Conservation (phyloP, 2,888 invertebrate species). For the Helleia helle region DNA sequence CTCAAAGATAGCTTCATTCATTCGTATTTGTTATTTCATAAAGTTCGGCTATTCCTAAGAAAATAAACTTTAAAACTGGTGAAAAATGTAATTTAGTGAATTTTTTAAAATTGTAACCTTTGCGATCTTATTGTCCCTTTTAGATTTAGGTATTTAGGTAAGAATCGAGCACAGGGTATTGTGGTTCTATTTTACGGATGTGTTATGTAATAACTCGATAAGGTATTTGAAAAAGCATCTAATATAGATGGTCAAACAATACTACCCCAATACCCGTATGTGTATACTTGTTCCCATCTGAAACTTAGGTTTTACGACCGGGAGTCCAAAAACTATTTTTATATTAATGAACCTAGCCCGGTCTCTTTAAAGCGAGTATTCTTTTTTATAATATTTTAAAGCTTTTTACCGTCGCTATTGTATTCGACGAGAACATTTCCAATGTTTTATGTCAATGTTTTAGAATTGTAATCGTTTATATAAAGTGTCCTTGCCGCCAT, state of each 20-base stretch:
- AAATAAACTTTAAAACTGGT: too few species aligned
- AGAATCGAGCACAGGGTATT: constrained; percentile 71
- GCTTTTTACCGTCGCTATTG: constrained; percentile 5
- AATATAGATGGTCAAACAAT: constrained; percentile 44
- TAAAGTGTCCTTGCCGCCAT: constrained; percentile 9
- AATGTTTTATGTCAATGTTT: constrained; percentile 10
- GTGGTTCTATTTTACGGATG: constrained; percentile 70
- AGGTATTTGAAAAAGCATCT: constrained; percentile 49
- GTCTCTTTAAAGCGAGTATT: neutral
- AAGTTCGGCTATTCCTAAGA: too few species aligned
- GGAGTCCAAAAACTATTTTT: constrained; percentile 12
- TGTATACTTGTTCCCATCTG: constrained; percentile 55
- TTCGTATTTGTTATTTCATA: too few species aligned
- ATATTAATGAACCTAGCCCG: constrained; percentile 20
- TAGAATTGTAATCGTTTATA: constrained; percentile 1
- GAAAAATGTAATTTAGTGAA: too few species aligned
- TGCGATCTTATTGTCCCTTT: constrained; percentile 65
- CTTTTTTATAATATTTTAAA: constrained; percentile 4
- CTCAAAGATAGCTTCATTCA: too few species aligned
- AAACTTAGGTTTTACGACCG: neutral
- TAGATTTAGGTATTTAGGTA: constrained; percentile 67
- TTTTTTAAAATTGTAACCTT: constrained; percentile 52
- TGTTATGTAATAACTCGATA: constrained; percentile 54
- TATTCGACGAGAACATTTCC: too few species aligned
- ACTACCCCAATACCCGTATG: constrained; percentile 69